Evolutionary conservation across 2,888 invertebrate species (phyloP), one percentile per base, ranked within the genome.

Genomic region (Idaea dimidiata): DNA sequence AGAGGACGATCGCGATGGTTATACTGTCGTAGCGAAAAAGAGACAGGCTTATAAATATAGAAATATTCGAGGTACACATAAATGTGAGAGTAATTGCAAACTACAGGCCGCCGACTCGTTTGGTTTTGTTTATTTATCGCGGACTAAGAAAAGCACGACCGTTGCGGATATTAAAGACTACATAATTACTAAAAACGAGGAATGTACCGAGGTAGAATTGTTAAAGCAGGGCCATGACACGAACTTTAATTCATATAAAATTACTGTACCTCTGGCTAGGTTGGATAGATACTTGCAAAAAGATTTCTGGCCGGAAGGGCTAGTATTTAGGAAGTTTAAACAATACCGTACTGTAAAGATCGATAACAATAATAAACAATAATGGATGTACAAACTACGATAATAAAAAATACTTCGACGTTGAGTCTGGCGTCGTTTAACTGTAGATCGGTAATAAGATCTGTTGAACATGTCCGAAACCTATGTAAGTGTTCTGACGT

Each of bases 221-320:
- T 57, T 66, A 17, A 56, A 32, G 0, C 62, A 66, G 43, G 62
- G 17, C 0, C 53, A 54, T 32, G 64, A 64, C 17, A 64, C 64
- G 2, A 64, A 67, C 58, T 64, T 67, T 59, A 67, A 67, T 57
- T 63, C 64, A 16, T 66, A 62, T 58, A 64, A 64, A 60, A 55
- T 64, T 16, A 62, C 32, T 32, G 57, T 62, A 16, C 18, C 53
- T 17, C 3, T 54, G 0, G 43, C 63, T 8, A 63, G 62, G 57
- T 16, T 64, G 8, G 59, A 32, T 31, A 64, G 16, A 8, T 64
- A 62, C 32, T 54, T 64, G 32, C 54, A 64, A 59, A 59, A 61
- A 1, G 66, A 64, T 16, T 64, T 62, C 24, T 66, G 66, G 63
- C 63, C 65, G 0, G 61, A 61, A 43, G 62, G 62, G 5, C 57